A percentile compares a stretch with the other conserved stretches of the same genome.
These are phyloP conservation scores for Chelon labrosus DNA, from an alignment of 2,797 vertebrate genomes.

Conservation along the genomic window DNA sequence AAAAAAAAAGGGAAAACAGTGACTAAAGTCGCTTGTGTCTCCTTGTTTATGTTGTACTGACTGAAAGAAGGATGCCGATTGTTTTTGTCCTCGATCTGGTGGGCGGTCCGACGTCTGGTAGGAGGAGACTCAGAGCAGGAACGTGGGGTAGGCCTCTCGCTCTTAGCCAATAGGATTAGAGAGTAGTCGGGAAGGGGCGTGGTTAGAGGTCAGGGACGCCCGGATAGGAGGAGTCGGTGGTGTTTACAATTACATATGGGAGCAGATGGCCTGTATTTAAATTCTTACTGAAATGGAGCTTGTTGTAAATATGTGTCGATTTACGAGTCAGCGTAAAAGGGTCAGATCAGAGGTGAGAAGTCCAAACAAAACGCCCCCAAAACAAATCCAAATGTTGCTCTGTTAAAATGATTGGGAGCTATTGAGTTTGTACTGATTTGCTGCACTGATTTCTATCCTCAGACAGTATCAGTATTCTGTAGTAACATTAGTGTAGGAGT, in stretches of 20 bases:
- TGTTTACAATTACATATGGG: slow-evolving; percentile 81
- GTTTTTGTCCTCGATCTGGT: slow-evolving; percentile 83
- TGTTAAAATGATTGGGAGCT: background rate
- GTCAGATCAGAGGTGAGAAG: background rate
- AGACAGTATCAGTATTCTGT: too few species aligned
- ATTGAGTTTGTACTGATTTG: background rate
- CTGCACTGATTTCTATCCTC: too few species aligned
- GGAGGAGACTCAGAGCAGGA: slow-evolving; percentile 40
- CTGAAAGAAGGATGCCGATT: slow-evolving; percentile 72
- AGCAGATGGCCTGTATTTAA: slow-evolving; percentile 85
- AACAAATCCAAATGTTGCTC: background rate
- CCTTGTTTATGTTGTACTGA: slow-evolving; percentile 42
- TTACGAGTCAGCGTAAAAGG: background rate
- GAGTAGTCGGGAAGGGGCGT: slow-evolving; percentile 14
- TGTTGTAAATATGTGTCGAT: background rate
- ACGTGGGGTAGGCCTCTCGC: slow-evolving; percentile 23
- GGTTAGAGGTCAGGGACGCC: slow-evolving; percentile 17
- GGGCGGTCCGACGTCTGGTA: slow-evolving; percentile 70
- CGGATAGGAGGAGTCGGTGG: slow-evolving; percentile 58
- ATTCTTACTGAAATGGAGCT: slow-evolving; percentile 45
- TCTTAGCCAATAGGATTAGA: slow-evolving; percentile 67
- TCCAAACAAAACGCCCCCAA: background rate
- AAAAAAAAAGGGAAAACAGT: background rate
- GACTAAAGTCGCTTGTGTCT: background rate
- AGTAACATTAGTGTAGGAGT: too few species aligned